phyloP scores from a whole-genome alignment of 2,888 invertebrate species.

The Caenorhabditis sp. region DNA sequence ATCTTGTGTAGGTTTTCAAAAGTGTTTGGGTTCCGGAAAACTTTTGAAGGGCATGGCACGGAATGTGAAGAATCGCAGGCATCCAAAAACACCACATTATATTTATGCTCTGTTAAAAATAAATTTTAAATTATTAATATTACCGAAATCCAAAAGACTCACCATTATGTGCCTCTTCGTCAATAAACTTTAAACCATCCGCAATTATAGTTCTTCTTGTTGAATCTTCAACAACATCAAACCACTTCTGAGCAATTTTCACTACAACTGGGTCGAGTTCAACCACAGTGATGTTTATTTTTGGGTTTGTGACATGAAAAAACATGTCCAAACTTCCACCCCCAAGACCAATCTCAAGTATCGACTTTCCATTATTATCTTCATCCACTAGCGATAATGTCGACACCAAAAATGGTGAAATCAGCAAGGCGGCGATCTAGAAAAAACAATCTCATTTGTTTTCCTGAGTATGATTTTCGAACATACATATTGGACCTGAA shows the following conservation, averaged over 20 bases:
- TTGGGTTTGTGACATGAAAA: constrained; percentile 50
- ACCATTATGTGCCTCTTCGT: constrained; percentile 44
- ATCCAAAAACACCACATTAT: constrained; percentile 62
- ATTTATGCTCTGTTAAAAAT: constrained; percentile 38
- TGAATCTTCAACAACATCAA: constrained; percentile 52
- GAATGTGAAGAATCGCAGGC: constrained; percentile 55
- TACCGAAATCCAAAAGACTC: neutral
- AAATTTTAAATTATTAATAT: constrained; percentile 1
- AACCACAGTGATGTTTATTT: constrained; percentile 59
- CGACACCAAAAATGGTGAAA: constrained; percentile 43
- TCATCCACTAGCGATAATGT: constrained; percentile 34
- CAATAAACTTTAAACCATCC: constrained; percentile 59
- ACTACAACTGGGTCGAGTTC: constrained; percentile 60
- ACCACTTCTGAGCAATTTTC: constrained; percentile 61
- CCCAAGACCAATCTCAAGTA: constrained; percentile 59
- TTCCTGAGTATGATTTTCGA: constrained; percentile 3
- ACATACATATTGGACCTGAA: constrained; percentile 48
- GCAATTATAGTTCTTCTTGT: constrained; percentile 46
- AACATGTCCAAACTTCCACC: constrained; percentile 67
- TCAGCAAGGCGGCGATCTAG: constrained; percentile 44
- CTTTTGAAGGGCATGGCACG: constrained; percentile 58
- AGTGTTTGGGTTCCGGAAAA: constrained; percentile 39
- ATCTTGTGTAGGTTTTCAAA: constrained; percentile 31
- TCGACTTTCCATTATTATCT: constrained; percentile 25
- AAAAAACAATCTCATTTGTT: constrained; percentile 6